Evolutionary conservation across 2,888 invertebrate genomes (phyloP), one percentile per base, ranked within the genome.

Genomic region (Diogma glabrata): DNA sequence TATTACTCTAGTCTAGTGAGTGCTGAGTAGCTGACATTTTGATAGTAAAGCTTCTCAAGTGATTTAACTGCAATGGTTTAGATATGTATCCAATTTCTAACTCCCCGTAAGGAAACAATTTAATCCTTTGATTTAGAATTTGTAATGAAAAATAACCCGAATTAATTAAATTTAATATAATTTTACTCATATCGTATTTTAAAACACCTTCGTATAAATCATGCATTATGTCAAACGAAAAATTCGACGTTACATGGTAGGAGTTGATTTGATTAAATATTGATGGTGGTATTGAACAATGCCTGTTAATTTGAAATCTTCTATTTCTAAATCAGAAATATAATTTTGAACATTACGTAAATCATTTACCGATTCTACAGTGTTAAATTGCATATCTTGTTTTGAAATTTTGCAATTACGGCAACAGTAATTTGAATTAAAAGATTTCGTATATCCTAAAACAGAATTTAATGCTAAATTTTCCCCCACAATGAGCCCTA

Each of bases 21-120:
- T n/a, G n/a, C n/a, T n/a, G n/a, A n/a, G n/a, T n/a, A n/a, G 38
- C 38, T 16, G 38, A 38, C 38, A 38, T 38, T 38, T 38, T 19
- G 7, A 38, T 38, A 17, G 38, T 38, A 38, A 19, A 38, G 19
- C 19, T 38, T 19, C n/a, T n/a, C n/a, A n/a, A n/a, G n/a, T n/a
- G n/a, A n/a, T n/a, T 38, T 12, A 38, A 12, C 12, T 38, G 9
- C 7, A 38, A 10, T 12, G 17, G 38, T 3, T 16, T 38, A 38
- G 38, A 38, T 10, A 38, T 10, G 12, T 38, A 19, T 2, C 38
- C 38, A 4, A 38, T 38, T 12, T 38, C 38, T 38, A 38, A 17
- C 12, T 17, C 16, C 7, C 38, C 38, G 16, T 38, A 38, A 38
- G 38, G 2, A 38, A 38, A 38, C 16, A 38, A 4, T 38, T 16